Conservation (phyloP, 2,113 vertebrate genomes). For the Paradoxurus hermaphroditus region DNA sequence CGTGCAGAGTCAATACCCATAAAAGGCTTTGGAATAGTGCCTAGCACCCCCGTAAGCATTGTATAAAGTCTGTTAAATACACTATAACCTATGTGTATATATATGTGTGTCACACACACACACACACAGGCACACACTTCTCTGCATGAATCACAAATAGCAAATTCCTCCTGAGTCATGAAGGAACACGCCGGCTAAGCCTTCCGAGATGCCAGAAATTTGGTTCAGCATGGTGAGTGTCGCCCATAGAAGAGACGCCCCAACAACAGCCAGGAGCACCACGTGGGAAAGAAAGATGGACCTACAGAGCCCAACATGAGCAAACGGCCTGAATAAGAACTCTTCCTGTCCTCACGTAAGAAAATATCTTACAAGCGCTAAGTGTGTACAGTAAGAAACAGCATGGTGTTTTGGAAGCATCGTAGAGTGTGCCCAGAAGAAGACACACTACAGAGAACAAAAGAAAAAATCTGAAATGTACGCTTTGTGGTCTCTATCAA, state of each 20-base stretch:
- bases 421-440: neutral
- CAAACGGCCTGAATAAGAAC: neutral
- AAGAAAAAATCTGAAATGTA: neutral
- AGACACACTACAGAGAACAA: neutral
- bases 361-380: neutral
- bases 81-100: neutral
- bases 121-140: neutral
- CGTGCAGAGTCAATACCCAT: neutral
- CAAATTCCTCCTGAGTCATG: neutral
- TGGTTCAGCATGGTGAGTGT: neutral
- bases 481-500: neutral
- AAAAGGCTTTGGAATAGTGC: neutral
- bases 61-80: neutral
- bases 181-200: neutral
- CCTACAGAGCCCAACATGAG: neutral
- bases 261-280: neutral
- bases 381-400: neutral
- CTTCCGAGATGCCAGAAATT: neutral
- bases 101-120: neutral
- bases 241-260: neutral
- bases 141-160: neutral
- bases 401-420: accelerated
- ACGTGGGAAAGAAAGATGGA: neutral
- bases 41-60: neutral
- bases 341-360: neutral